phyloP scores from a whole-genome alignment of 2,797 vertebrate species.

The Pelodytes ibericus region DNA sequence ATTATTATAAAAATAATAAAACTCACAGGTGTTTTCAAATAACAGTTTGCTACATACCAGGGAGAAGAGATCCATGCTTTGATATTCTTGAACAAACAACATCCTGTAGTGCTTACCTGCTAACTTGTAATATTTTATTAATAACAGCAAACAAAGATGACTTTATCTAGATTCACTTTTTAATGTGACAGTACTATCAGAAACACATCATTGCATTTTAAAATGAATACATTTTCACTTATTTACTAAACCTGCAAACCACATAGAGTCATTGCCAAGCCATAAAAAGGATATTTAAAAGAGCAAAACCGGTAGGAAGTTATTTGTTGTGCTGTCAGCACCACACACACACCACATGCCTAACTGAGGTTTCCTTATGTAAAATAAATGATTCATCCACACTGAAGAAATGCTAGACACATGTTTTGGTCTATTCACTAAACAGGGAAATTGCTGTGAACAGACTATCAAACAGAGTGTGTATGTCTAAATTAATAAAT shows the following conservation, averaged over 20 bases:
- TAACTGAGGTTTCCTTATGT: background rate
- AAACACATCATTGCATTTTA: background rate
- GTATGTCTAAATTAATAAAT: too few relatives aligned
- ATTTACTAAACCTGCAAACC: slow-evolving; percentile 1
- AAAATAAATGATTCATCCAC: background rate
- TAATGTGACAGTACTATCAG: background rate
- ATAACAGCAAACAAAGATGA: background rate
- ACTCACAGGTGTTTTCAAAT: background rate
- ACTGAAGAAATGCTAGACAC: background rate
- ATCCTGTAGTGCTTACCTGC: background rate
- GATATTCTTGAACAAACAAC: background rate
- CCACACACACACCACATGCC: background rate
- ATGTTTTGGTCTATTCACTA: background rate
- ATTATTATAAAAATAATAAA: background rate
- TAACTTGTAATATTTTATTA: background rate
- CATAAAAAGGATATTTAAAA: slow-evolving; percentile 4
- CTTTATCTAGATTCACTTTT: background rate
- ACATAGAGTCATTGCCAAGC: background rate
- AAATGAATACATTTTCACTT: background rate
- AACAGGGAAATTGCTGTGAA: too few relatives aligned
- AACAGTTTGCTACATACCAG: background rate
- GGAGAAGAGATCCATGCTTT: background rate
- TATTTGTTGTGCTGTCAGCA: background rate
- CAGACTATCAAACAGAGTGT: too few relatives aligned
- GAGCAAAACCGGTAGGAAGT: background rate